A percentile compares a stretch with the other conserved stretches of the same genome.
Conservation (phyloP, 2,888 invertebrate species). For the Polylopha cassiicola region DNA sequence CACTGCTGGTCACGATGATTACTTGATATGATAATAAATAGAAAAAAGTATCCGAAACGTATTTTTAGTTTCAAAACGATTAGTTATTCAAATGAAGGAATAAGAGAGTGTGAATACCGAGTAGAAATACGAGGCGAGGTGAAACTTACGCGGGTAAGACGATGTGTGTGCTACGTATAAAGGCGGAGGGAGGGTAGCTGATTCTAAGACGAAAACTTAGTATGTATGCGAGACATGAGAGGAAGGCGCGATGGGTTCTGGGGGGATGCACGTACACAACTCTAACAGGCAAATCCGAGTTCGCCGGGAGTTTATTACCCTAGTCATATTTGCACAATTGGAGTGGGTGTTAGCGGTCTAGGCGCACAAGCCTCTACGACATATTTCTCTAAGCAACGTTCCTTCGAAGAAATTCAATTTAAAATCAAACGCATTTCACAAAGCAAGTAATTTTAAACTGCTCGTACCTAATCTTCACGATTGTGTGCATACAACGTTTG, state of each 20-base stretch:
- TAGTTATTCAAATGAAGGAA: no score
- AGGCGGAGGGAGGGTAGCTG: constrained; percentile 35
- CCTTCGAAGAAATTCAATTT: constrained; percentile 22
- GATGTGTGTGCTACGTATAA: constrained; percentile 7
- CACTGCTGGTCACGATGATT: no score
- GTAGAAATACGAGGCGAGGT: constrained; percentile 7
- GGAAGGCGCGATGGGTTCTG: constrained; percentile 33
- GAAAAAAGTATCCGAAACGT: no score
- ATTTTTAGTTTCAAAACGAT: no score
- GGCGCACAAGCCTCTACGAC: constrained; percentile 34
- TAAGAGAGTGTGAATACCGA: no score
- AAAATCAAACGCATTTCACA: constrained; percentile 16
- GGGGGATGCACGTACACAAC: constrained; percentile 62
- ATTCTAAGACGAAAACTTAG: constrained; percentile 54
- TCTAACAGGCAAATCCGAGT: constrained; percentile 66
- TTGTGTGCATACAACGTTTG: no score
- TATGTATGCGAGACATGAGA: constrained; percentile 42
- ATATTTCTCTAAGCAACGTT: constrained; percentile 30
- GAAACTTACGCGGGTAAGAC: constrained; percentile 4
- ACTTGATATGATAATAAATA: no score
- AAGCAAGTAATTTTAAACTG: constrained; percentile 10
- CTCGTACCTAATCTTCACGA: no score
- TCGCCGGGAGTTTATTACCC: constrained; percentile 65
- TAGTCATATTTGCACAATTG: constrained; percentile 70
- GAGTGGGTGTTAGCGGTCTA: constrained; percentile 59